phyloP scores from a whole-genome alignment of 2,888 invertebrate species.

The Cosmopolites sordidus region DNA sequence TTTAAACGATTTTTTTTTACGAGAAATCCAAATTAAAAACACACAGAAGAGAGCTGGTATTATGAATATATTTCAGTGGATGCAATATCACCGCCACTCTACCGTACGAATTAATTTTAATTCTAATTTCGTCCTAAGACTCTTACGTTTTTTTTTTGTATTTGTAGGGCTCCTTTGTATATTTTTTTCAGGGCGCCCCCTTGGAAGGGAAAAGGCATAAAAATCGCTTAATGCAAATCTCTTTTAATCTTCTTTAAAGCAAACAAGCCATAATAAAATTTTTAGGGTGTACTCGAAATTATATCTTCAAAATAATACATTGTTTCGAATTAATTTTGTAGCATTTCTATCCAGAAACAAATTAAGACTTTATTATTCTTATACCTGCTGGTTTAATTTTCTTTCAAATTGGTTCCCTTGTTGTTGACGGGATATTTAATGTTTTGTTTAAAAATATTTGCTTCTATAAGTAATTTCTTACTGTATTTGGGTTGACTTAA shows the following conservation, averaged over 20 bases:
- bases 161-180: conserved; percentile 36
- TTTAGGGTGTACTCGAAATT: conserved; percentile 31
- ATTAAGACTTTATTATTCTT: too few relatives aligned
- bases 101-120: conserved; percentile 38
- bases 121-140: conserved; percentile 37
- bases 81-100: neutral
- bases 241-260: conserved; percentile 42
- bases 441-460: too few relatives aligned
- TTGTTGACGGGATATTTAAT: too few relatives aligned
- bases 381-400: too few relatives aligned
- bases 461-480: too few relatives aligned
- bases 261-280: conserved; percentile 39
- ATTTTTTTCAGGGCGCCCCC: conserved; percentile 28
- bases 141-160: conserved; percentile 32
- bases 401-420: too few relatives aligned
- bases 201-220: conserved; percentile 34
- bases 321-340: conserved; percentile 32
- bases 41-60: conserved; percentile 29
- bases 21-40: conserved; percentile 36
- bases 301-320: conserved; percentile 33
- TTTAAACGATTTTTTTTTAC: conserved; percentile 32
- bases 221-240: conserved; percentile 41
- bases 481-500: too few relatives aligned
- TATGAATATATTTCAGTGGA: conserved; percentile 15
- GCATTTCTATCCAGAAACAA: too few relatives aligned